Percentiles rank a stretch among this genome's conserved stretches.
Evolutionary conservation across 1,140 invertebrate species (phyloP).

Genomic region (Mylabris phalerata): DNA sequence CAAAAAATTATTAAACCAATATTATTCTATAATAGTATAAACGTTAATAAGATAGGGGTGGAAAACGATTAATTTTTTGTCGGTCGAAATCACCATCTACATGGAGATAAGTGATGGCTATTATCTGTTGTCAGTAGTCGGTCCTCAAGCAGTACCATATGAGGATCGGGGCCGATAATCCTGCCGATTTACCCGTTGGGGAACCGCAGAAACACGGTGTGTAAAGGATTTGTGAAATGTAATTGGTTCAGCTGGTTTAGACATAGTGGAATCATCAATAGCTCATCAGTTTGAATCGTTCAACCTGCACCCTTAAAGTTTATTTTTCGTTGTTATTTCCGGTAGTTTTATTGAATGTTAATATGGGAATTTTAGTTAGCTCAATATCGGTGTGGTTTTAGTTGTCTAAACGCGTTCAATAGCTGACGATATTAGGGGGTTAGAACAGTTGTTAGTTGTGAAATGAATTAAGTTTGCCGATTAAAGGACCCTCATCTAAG

Average conservation of each 20-base stretch:
- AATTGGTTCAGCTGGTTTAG: conserved; percentile 46
- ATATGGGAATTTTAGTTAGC: too few species aligned
- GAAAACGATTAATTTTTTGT: conserved; percentile 24
- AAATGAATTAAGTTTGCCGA: conserved; percentile 40
- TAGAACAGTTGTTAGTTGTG: conserved; percentile 24
- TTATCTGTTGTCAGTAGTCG: conserved; percentile 27
- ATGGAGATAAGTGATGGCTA: conserved; percentile 28
- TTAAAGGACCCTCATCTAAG: conserved; percentile 32
- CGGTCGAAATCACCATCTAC: conserved; percentile 21
- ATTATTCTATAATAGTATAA: too few species aligned
- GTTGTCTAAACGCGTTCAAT: too few species aligned
- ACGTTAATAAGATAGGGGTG: not conserved
- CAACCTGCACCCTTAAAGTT: conserved; percentile 24
- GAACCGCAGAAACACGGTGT: conserved; percentile 27
- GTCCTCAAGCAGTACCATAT: conserved; percentile 22
- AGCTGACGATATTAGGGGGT: conserved; percentile 5
- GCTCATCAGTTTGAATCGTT: conserved; percentile 39
- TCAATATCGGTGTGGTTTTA: too few species aligned
- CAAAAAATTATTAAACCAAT: too few species aligned
- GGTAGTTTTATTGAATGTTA: too few species aligned
- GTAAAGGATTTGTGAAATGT: conserved; percentile 41
- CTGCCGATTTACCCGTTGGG: conserved; percentile 30
- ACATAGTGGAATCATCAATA: conserved; percentile 44
- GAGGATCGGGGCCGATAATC: conserved; percentile 27
- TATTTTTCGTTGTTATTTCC: too few species aligned